phyloP scores from a whole-genome alignment of 1,140 invertebrate species.

The Papilio helenus region DNA sequence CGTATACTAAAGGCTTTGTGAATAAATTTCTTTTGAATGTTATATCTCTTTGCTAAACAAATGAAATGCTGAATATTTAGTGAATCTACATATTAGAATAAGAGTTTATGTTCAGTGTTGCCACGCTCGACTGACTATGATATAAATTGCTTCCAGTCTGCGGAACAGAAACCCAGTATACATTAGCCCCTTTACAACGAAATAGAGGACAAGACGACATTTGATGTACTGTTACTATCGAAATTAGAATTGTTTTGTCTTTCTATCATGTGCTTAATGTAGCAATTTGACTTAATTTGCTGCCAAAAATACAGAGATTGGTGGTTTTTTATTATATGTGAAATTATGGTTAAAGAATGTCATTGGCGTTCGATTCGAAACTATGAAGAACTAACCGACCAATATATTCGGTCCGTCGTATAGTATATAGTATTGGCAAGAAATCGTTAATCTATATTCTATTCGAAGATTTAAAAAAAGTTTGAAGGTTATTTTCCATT shows the following conservation, averaged over 20 bases:
- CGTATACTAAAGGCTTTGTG: too few relatives aligned
- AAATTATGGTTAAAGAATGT: too few relatives aligned
- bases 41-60: too few relatives aligned
- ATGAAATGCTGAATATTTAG: neutral
- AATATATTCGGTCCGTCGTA: too few relatives aligned
- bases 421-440: too few relatives aligned
- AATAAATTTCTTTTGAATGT: too few relatives aligned
- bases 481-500: neutral
- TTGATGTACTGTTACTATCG: neutral
- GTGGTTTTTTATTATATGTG: too few relatives aligned
- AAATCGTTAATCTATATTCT: neutral
- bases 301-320: too few relatives aligned
- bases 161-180: slow-evolving; percentile 34
- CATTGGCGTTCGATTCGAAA: too few relatives aligned
- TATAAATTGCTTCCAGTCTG: slow-evolving; percentile 56
- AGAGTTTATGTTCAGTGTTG: slow-evolving; percentile 45
- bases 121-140: slow-evolving; percentile 46
- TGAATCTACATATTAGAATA: neutral
- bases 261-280: neutral
- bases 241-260: neutral
- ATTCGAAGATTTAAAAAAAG: neutral
- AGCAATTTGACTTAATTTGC: neutral
- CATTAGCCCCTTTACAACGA: neutral
- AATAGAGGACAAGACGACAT: neutral
- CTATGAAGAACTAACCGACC: too few relatives aligned